Conservation (phyloP, 2,113 vertebrate genomes). For the Paraplagusia blochii region DNA sequence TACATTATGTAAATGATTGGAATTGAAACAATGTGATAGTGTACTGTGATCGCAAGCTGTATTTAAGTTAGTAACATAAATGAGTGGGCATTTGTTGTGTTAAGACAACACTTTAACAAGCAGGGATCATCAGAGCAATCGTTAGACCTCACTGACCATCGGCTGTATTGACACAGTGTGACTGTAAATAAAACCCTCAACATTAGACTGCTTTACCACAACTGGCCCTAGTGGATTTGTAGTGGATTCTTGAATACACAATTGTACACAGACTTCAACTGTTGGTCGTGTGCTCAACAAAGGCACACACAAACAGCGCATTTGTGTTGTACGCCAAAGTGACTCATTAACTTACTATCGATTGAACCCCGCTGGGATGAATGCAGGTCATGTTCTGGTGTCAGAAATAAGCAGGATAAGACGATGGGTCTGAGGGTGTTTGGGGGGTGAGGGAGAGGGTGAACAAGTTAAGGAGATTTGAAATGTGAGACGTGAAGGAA, state of each 20-base stretch:
- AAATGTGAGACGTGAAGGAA: slow-evolving; percentile 8
- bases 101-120: slow-evolving; percentile 12
- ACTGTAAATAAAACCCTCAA: slow-evolving; percentile 30
- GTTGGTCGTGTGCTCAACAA: slow-evolving; percentile 11
- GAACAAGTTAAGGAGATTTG: slow-evolving; percentile 27
- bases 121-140: slow-evolving; percentile 25
- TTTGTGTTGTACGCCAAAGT: slow-evolving; percentile 27
- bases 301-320: slow-evolving; percentile 19
- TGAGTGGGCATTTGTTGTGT: neutral
- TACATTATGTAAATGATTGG: too few relatives aligned
- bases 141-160: slow-evolving; percentile 24
- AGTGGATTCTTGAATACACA: slow-evolving; percentile 27
- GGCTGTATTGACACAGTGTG: slow-evolving; percentile 1
- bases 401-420: slow-evolving; percentile 53
- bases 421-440: neutral
- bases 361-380: slow-evolving; percentile 41
- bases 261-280: slow-evolving; percentile 7
- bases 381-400: slow-evolving; percentile 36
- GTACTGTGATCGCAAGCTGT: too few relatives aligned
- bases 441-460: neutral
- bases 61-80: neutral
- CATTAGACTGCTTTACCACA: neutral
- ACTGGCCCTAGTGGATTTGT: slow-evolving; percentile 8
- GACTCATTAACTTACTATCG: slow-evolving; percentile 52
- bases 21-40: too few relatives aligned